phyloP scores from a whole-genome alignment of 2,888 invertebrate genomes.

The Smittia aterrima region DNA sequence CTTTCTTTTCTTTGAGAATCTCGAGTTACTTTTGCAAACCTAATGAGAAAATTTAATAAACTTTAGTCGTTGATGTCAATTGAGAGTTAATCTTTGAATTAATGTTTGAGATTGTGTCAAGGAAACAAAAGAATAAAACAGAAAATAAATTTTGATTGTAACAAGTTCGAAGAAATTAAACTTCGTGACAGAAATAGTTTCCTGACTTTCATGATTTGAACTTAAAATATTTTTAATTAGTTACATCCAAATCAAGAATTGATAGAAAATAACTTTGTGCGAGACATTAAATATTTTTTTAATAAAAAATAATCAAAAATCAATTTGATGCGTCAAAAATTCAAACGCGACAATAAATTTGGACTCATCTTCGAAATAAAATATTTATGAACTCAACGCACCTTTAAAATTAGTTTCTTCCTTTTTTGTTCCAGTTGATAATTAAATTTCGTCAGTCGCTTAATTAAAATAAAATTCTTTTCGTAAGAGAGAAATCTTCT shows the following conservation, averaged over 20 bases:
- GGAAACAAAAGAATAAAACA: background rate
- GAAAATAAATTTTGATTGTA: background rate
- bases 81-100: too few species aligned
- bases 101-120: too few species aligned
- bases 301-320: background rate
- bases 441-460: background rate
- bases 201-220: background rate
- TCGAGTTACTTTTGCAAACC: background rate
- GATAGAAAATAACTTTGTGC: constrained; percentile 16
- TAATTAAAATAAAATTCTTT: too few species aligned
- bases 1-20: background rate
- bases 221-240: constrained; percentile 4
- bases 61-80: too few species aligned
- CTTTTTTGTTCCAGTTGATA: background rate
- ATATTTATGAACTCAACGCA: constrained; percentile 16
- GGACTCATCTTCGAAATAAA: background rate
- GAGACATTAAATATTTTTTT: background rate
- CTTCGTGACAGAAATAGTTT: background rate
- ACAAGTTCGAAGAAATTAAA: background rate
- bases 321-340: constrained; percentile 23
- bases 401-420: constrained; percentile 7
- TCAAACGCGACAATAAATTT: constrained; percentile 20
- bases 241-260: constrained; percentile 39
- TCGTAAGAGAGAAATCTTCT: background rate
- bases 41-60: too few species aligned